Base-by-base conservation (phyloP, 1,140 invertebrate genomes). In the Atopsyche davidsoni region DNA sequence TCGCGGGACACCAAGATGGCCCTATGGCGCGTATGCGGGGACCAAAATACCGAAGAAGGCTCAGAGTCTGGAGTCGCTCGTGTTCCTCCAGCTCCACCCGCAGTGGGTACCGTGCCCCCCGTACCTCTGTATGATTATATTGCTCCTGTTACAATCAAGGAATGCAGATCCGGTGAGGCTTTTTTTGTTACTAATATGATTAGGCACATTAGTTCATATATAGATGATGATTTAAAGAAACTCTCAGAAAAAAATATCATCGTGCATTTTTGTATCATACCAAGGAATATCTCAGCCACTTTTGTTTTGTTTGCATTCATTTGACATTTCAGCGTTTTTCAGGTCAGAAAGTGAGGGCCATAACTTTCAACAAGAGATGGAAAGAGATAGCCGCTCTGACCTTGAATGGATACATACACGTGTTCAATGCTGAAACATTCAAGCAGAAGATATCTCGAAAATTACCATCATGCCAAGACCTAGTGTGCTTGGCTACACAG, bases 361-460 rank as follows among this genome's bases (percentile, higher is more conserved):
- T 97, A 14, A 85, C 87, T 18, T 95, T 92, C 61, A 94, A 96
- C 66, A 79, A 85, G 59, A 77, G 78, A 45, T 87, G 87, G 61
- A 82, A 87, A 60, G 91, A 96, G 73, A 81, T 97, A 41, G 91
- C 89, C 1, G 89, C 89, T n/a, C 71, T 96, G 10, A 94, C 92
- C 1, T 73, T 95, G 1, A 96, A 96, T 73, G 91, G 90, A 54
- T 93, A 76, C 78, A 96, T 85, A 63, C 92, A 96, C 72, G 82
- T 96, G 46, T 96, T 92, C 82, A 88, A 86, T 72, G 87, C 90
- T 2, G 83, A 91, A 65, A 85, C 80, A 13, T 95, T 79, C 79
- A 88, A 81, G 40, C 79, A 91, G 76, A 91, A 86, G 62, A 78
- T 89, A 60, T 91, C 88, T 2, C 75, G 86, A 55, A 92, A 92